Base-by-base conservation (phyloP, 30 jellyfish, hydroid and myxozoan genomes). In the Hydractinia echinata region DNA sequence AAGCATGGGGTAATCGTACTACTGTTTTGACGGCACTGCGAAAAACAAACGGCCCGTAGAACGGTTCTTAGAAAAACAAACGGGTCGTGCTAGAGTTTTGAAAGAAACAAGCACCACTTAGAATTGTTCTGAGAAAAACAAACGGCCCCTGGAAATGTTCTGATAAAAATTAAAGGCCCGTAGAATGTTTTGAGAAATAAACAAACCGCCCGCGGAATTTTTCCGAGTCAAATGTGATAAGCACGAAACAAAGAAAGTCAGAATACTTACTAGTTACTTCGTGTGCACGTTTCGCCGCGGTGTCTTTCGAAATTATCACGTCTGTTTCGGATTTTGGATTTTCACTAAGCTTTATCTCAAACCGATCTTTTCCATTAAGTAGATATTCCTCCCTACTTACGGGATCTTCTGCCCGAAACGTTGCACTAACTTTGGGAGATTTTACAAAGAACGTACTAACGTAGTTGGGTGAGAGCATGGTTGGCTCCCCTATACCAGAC, bases 401-500 rank as follows among this genome's bases (percentile, higher is more conserved):
- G 54, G 94, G 96, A 30, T 93, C 96, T 14, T 81, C 79, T 4
- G 99, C 99, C 72, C 73, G 83, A 82, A 93, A 93, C 5, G 89
- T 84, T 7, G 96, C 99, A 5, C 95, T 66, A 5, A 90, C 89
- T 81, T 85, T 84, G 16, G 96, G 96, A 5, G 99, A 93, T 67
- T 93, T 93, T 72, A 93, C 85, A 73, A 93, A 93, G 82, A 93
- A 93, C 20, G 99, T 93, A 79, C 99, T 93, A 72, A 93, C 96
- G 83, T 83, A 93, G 54, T 93, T 84, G 53, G 99, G 96, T 0
- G 99, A 87, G 19, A 93, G 88, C 13, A 88, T 87, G 1, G 99
- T 93, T 14, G 99, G 99, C 68, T 93, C 99, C 4, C 99, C 99
- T 49, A 93, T 93, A 15, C 99, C 99, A 44, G 99, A 93, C 16